Evolutionary conservation across 2,888 invertebrate species (phyloP), one percentile per base, ranked within the genome.

Genomic region (Sphaerophoria taeniata): DNA sequence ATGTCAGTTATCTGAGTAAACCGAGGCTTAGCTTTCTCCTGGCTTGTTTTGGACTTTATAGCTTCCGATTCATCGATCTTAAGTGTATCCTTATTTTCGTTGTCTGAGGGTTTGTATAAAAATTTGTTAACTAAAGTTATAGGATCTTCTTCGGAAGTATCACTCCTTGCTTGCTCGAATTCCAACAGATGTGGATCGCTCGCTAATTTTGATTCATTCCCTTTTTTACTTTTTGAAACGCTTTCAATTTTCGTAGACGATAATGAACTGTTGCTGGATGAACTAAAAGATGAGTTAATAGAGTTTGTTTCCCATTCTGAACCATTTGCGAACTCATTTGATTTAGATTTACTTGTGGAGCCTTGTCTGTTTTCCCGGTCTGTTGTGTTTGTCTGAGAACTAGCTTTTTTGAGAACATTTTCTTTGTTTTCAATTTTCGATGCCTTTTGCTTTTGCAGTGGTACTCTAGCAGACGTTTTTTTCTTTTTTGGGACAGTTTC

Each of bases 1-100:
- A 81, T 73, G 31, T 85, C 85, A 24, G 47, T 81, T 63, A 85
- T 80, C 39, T 81, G 85, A 2, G 85, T 85, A 71, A 85, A 85
- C 7, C 81, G 65, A 0, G 45, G 3, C 6, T 73, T 9, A 11
- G 36, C 33, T 9, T 33, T 1, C 53, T 33, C 2, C 47, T 16
- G 39, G 2, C 49, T 9, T 9, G 4, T 16, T 55, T 34, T 4
- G 31, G 14, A 36, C 12, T 24, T 2, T 5, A 12, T 0, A n/a
- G 11, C 24, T 72, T 67, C 0, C 6, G 45, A 11, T 45, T 65
- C 4, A n/a, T 12, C 34, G 2, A 39, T 43, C 1, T 33, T 12
- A 6, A 16, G 33, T 4, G 7, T 36, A 5, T 34, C 33, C n/a
- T 4, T 67, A 2, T 67, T 72, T 7, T 51, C 4, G 49, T 43